Percentiles rank a stretch among this genome's conserved stretches.
Conservation (phyloP, 2,113 vertebrate genomes). For the Apodemus speciosus region DNA sequence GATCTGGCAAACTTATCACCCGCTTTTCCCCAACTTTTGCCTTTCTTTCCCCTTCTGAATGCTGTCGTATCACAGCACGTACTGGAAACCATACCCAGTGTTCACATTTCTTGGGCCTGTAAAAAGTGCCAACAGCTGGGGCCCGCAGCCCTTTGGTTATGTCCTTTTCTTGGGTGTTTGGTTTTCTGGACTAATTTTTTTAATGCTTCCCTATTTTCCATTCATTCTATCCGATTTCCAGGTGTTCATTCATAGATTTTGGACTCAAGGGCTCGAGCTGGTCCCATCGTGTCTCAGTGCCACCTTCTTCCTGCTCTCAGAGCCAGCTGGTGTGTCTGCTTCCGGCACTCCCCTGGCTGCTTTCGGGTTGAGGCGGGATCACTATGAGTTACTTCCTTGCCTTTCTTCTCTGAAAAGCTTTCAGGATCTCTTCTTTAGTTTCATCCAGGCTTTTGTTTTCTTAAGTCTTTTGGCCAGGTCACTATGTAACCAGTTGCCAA, state of each 20-base stretch:
- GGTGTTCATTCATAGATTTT: not conserved
- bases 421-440: conserved; percentile 6
- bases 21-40: not conserved
- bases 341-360: not conserved
- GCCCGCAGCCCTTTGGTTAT: not conserved
- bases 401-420: conserved; percentile 39
- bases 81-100: not conserved
- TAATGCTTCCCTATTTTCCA: not conserved
- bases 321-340: not conserved
- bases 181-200: not conserved
- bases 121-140: not conserved
- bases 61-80: not conserved
- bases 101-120: not conserved
- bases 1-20: not conserved
- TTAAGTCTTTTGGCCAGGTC: not conserved
- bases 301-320: not conserved
- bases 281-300: not conserved
- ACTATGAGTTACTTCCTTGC: not conserved
- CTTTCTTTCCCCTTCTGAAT: not conserved
- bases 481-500: not conserved
- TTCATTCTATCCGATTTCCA: not conserved
- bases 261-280: not conserved
- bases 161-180: not conserved
- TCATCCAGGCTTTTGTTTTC: not conserved
- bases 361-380: not conserved